Evolutionary conservation across 2,888 invertebrate genomes (phyloP).

Genomic region (Agrilus biguttatus): DNA sequence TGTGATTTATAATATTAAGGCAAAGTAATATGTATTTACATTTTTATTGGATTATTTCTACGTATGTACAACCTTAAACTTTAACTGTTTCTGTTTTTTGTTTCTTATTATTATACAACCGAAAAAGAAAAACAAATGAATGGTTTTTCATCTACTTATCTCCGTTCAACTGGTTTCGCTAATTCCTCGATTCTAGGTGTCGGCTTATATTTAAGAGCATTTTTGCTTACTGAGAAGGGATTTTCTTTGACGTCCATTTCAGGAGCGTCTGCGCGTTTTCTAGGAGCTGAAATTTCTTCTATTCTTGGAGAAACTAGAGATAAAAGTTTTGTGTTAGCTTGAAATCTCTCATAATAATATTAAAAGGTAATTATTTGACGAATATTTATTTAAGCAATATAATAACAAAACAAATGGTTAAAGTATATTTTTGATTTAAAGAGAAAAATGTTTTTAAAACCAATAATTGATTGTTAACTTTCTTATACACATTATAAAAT

Average conservation of each 20-base stretch:
- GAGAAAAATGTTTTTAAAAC: no score
- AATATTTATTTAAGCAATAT: no score
- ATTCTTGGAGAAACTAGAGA: constrained; percentile 20
- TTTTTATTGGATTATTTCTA: constrained; percentile 1
- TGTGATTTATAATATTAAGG: no score
- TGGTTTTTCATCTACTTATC: constrained; percentile 5
- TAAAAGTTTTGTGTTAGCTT: constrained; percentile 1
- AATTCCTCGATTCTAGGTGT: constrained; percentile 31
- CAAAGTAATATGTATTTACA: background rate
- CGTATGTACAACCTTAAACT: constrained; percentile 1
- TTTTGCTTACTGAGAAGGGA: constrained; percentile 33
- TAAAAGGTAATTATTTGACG: no score
- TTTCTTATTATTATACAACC: background rate
- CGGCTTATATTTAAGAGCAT: constrained; percentile 35
- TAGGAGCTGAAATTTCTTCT: constrained; percentile 23
- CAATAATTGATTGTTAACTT: no score
- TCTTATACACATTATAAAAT: no score
- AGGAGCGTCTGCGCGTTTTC: constrained; percentile 21
- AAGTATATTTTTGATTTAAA: no score
- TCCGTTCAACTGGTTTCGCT: constrained; percentile 29
- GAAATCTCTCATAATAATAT: background rate
- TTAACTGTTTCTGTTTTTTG: background rate
- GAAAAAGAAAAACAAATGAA: no score
- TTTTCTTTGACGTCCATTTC: constrained; percentile 33
- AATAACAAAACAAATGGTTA: no score